Evolutionary conservation across 1,140 invertebrate species (phyloP).

Genomic region (Sitobion miscanthi): DNA sequence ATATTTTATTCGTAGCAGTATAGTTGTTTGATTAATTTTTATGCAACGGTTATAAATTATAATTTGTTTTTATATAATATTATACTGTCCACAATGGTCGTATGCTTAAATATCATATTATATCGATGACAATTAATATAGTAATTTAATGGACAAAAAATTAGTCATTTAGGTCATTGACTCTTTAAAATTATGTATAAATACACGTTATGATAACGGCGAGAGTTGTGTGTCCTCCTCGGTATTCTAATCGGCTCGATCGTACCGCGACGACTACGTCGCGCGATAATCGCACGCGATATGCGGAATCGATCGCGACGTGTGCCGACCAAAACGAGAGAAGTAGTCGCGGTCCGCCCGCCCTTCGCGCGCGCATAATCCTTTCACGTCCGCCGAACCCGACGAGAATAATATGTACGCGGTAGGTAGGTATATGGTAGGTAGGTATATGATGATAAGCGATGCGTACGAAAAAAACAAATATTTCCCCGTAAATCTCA

Average conservation of each 20-base stretch:
- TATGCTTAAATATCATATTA: background rate
- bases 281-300: background rate
- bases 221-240: background rate
- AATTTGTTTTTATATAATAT: background rate
- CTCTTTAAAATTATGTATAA: background rate
- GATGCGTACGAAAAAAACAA: background rate
- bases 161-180: background rate
- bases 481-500: conserved; percentile 6
- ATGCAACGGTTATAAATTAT: background rate
- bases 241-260: background rate
- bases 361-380: background rate
- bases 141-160: background rate
- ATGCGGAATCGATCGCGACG: background rate
- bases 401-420: background rate
- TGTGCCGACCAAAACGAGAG: background rate
- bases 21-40: background rate
- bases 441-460: background rate
- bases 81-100: background rate
- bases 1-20: background rate
- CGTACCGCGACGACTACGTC: background rate
- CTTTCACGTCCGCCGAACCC: background rate
- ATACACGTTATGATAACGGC: background rate
- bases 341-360: too few relatives aligned
- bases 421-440: background rate
- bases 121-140: background rate